Percentiles rank a stretch among this genome's conserved stretches.
These are phyloP conservation scores for Drosophila lacertosa DNA, from an alignment of 1,140 invertebrate species.

Conservation along the genomic window DNA sequence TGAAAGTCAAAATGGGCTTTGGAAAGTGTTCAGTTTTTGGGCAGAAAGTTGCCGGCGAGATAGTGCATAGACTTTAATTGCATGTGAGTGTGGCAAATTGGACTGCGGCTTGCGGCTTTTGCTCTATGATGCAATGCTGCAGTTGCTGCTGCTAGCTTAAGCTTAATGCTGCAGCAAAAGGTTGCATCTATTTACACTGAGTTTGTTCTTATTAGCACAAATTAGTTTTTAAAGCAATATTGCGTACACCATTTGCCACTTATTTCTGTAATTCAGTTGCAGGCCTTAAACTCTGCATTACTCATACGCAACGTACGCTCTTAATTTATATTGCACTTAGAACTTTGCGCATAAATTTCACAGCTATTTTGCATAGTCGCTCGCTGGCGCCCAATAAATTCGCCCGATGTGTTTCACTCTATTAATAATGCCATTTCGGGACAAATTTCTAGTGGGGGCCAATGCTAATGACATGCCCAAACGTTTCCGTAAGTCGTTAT, in stretches of 20 bases:
- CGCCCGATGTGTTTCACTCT: slow-evolving; percentile 44
- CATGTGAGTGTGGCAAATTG: slow-evolving; percentile 33
- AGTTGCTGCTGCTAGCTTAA: neutral
- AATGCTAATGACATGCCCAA: slow-evolving; percentile 81
- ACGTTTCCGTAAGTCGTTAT: slow-evolving; percentile 83
- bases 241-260: neutral
- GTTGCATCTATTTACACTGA: neutral
- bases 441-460: slow-evolving; percentile 61
- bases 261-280: slow-evolving; percentile 9
- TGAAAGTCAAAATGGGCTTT: slow-evolving; percentile 59
- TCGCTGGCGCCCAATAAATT: slow-evolving; percentile 61
- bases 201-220: no score
- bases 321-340: slow-evolving; percentile 76
- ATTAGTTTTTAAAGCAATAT: neutral
- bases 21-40: slow-evolving; percentile 14
- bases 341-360: slow-evolving; percentile 73
- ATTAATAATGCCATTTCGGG: slow-evolving; percentile 68
- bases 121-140: neutral
- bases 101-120: slow-evolving; percentile 15
- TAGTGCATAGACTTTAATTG: slow-evolving; percentile 45
- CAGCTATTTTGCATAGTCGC: slow-evolving; percentile 58
- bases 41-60: slow-evolving; percentile 35
- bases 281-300: slow-evolving; percentile 20
- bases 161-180: neutral
- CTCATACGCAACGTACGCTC: slow-evolving; percentile 47